phyloP scores from a whole-genome alignment of 2,113 vertebrate genomes.

The Numenius arquata region DNA sequence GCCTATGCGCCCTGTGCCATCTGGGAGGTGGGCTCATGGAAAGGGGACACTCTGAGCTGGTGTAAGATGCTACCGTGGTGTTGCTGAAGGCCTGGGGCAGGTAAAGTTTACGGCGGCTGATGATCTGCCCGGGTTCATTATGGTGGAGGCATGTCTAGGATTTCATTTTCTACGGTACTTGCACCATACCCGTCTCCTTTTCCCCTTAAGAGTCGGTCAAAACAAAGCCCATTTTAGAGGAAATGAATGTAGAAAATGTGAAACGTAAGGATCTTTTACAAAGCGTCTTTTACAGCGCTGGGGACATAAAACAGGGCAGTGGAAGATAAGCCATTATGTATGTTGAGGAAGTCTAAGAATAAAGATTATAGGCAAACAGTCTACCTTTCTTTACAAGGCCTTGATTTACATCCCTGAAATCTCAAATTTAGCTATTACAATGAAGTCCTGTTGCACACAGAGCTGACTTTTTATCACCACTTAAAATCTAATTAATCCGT shows the following conservation, averaged over 20 bases:
- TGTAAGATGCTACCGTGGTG: conserved; percentile 22
- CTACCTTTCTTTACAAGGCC: conserved; percentile 78
- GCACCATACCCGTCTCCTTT: conserved; percentile 44
- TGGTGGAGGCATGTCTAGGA: conserved; percentile 17
- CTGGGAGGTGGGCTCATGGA: conserved; percentile 1
- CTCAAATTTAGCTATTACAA: conserved; percentile 80
- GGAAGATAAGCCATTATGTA: conserved; percentile 67
- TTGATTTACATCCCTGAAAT: conserved; percentile 76
- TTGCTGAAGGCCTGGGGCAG: background rate
- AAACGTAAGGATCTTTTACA: conserved; percentile 64
- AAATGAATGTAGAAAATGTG: conserved; percentile 63
- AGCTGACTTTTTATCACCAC: conserved; percentile 81
- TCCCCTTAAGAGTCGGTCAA: conserved; percentile 44
- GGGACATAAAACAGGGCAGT: conserved; percentile 56
- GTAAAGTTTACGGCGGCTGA: background rate
- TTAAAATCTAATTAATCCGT: conserved; percentile 89
- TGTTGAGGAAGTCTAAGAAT: conserved; percentile 73
- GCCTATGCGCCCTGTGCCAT: background rate
- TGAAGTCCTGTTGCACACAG: conserved; percentile 81
- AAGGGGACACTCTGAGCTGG: conserved; percentile 21
- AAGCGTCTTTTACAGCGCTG: conserved; percentile 53
- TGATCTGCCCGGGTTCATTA: conserved; percentile 9
- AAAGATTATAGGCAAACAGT: conserved; percentile 78
- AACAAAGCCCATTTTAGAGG: conserved; percentile 65
- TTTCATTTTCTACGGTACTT: conserved; percentile 33